These are phyloP conservation scores for Magallana angulata DNA, from an alignment of 1,140 invertebrate genomes.

Conservation along the genomic window DNA sequence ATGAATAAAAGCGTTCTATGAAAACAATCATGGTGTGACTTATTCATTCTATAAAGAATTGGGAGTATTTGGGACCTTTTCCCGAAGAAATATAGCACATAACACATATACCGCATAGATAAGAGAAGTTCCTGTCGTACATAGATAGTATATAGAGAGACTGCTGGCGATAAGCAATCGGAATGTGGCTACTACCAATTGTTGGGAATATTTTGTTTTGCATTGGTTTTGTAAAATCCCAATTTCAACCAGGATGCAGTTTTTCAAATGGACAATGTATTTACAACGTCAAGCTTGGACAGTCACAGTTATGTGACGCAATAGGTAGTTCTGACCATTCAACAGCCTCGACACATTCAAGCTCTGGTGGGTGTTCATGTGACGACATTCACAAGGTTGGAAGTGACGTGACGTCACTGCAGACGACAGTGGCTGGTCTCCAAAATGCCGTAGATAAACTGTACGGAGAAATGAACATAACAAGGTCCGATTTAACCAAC, in stretches of 20 bases:
- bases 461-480: constrained; percentile 54
- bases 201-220: background rate
- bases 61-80: no score
- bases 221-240: background rate
- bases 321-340: background rate
- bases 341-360: constrained; percentile 19
- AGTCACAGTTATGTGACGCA: constrained; percentile 54
- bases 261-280: constrained; percentile 67
- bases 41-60: no score
- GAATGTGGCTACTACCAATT: background rate
- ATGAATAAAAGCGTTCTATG: no score
- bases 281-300: constrained; percentile 65
- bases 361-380: constrained; percentile 49
- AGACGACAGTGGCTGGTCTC: constrained; percentile 46
- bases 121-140: no score
- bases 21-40: no score
- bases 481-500: constrained; percentile 50
- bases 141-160: no score
- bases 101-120: no score
- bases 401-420: constrained; percentile 51
- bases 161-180: background rate
- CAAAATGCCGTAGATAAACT: constrained; percentile 55
- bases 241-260: constrained; percentile 65
- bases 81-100: no score
- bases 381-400: constrained; percentile 51